Percentiles rank a stretch among this genome's conserved stretches.
phyloP scores from a whole-genome alignment of 1,140 invertebrate species.

The Heterodera schachtii region DNA sequence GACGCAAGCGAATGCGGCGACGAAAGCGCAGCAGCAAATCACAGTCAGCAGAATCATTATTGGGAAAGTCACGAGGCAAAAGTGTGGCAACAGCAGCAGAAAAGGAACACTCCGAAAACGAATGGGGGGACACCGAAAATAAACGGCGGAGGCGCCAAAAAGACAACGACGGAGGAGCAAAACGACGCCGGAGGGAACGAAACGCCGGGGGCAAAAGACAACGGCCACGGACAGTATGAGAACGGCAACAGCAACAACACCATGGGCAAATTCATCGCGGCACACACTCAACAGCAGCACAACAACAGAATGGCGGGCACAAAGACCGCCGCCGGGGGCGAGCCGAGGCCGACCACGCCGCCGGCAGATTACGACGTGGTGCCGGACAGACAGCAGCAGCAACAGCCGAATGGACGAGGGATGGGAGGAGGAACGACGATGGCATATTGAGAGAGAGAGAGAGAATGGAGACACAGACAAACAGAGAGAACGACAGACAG shows the following conservation, averaged over 20 bases:
- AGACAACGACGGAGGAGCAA: constrained; percentile 20
- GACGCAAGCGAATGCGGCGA: constrained; percentile 38
- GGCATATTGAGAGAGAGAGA: constrained; percentile 1
- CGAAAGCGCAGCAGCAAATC: not conserved
- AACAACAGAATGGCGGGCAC: constrained; percentile 4
- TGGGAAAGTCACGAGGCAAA: constrained; percentile 62
- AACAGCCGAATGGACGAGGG: constrained; percentile 29
- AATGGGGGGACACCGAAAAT: constrained; percentile 16
- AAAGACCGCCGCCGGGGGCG: constrained; percentile 1
- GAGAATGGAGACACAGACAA: not conserved
- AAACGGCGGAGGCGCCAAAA: constrained; percentile 32
- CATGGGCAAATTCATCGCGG: constrained; percentile 3
- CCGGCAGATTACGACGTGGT: constrained; percentile 58
- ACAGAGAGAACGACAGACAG: no score
- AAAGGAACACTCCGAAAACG: constrained; percentile 53
- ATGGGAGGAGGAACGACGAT: not conserved
- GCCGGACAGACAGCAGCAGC: constrained; percentile 30
- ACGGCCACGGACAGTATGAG: no score
- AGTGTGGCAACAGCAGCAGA: constrained; percentile 48
- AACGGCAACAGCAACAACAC: not conserved
- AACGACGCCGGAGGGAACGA: not conserved
- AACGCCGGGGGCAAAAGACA: not conserved
- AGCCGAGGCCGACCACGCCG: constrained; percentile 53
- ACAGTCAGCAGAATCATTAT: constrained; percentile 37
- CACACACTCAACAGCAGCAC: not conserved